Percentiles rank a stretch among this genome's conserved stretches.
Conservation (phyloP, 2,113 vertebrate genomes). For the Phycodurus eques region DNA sequence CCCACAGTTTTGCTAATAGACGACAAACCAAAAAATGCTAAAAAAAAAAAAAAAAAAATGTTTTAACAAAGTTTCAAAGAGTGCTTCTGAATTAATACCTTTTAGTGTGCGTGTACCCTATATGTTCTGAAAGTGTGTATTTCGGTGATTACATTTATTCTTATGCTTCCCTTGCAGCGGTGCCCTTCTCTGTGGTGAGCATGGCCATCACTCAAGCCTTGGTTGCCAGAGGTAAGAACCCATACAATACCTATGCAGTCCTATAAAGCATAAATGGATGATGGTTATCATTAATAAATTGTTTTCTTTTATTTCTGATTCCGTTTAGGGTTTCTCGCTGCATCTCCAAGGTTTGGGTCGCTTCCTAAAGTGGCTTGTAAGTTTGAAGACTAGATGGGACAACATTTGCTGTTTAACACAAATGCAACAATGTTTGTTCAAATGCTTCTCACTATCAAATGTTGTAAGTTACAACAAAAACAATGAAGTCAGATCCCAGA, state of each 20-base stretch:
- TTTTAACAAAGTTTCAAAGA: no score
- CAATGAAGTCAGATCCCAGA: not conserved
- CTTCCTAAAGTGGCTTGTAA: constrained; percentile 86
- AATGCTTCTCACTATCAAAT: not conserved
- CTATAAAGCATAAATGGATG: not conserved
- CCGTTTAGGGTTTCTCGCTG: constrained; percentile 75
- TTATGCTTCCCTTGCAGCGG: constrained; percentile 67
- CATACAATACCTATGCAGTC: not conserved
- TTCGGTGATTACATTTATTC: not conserved
- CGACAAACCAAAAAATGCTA: no score
- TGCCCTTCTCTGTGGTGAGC: constrained; percentile 82
- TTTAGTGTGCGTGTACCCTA: not conserved
- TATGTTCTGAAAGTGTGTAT: not conserved
- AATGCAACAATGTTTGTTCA: not conserved
- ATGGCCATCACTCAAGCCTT: constrained; percentile 82
- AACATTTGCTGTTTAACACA: not conserved
- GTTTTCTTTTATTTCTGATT: not conserved
- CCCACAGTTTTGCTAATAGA: no score
- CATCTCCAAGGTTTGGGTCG: constrained; percentile 81
- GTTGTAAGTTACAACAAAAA: not conserved
- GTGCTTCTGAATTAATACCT: not conserved
- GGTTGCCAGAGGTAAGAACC: constrained; percentile 80
- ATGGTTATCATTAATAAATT: not conserved
- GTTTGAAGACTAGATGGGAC: constrained; percentile 52
- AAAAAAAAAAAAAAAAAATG: no score